These are phyloP conservation scores for Proteles cristata DNA, from an alignment of 2,113 vertebrate genomes.

Conservation along the genomic window DNA sequence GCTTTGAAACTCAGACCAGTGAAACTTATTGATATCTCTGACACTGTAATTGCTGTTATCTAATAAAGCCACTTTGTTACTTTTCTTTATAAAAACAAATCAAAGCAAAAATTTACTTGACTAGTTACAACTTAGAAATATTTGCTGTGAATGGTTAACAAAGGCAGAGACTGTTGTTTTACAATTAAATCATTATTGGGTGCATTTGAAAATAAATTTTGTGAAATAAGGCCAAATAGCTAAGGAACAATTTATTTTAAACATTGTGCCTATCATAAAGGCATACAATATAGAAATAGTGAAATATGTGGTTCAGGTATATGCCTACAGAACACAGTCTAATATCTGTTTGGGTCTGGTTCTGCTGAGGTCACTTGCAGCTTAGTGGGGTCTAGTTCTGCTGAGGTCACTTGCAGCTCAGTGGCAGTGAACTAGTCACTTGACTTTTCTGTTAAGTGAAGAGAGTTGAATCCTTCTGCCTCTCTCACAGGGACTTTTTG, in stretches of 20 bases:
- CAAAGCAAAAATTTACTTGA: neutral
- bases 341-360: neutral
- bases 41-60: neutral
- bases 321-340: neutral
- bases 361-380: neutral
- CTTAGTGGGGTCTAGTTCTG: neutral
- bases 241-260: neutral
- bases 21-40: neutral
- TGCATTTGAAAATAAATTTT: neutral
- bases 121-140: neutral
- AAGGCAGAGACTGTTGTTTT: neutral
- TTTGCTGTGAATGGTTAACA: neutral
- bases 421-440: neutral
- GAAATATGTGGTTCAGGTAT: neutral
- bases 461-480: neutral
- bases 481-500: neutral
- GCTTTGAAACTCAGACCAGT: neutral
- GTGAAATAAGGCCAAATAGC: neutral
- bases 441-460: neutral
- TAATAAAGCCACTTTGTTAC: neutral
- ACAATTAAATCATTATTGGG: neutral
- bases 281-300: neutral
- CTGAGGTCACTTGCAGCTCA: neutral
- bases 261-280: neutral
- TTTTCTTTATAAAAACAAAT: neutral